Evolutionary conservation across 2,888 invertebrate genomes (phyloP), one percentile per base, ranked within the genome.

Genomic region (Escarpia spicata): DNA sequence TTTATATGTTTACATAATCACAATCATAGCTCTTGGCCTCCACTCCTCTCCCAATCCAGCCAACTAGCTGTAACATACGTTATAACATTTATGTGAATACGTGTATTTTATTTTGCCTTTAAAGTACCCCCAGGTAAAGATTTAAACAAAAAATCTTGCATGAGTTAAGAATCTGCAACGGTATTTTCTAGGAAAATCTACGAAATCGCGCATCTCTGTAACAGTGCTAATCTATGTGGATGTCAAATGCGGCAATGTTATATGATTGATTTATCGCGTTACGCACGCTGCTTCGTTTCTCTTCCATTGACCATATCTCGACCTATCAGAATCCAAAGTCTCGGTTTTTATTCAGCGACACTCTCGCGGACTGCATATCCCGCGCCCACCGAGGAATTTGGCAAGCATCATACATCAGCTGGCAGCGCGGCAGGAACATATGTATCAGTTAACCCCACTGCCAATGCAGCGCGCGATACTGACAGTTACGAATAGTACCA

Each of bases 401-500:
- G 75, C 75, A 75, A 26, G 75, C 26, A 6, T 75, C 75, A 75
- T 75, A 75, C 75, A 75, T 75, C 75, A 15, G 75, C 75, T 75
- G 75, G 75, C n/a, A 26, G n/a, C 75, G 75, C 4, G 19, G 75
- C n/a, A 19, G n/a, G 75, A 75, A n/a, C 75, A 75, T 6, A 75
- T 75, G 75, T 75, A 19, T 75, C n/a, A 26, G 75, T 75, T 75
- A 26, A 75, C 75, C 75, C 19, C 26, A n/a, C 3, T 75, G 75
- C 75, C 75, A 75, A 26, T 75, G 75, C 75, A 26, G 75, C 19
- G 75, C 75, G 75, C 75, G 75, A 75, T 75, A 75, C 75, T 75
- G 75, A 75, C 75, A 75, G 75, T 75, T 75, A 75, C 75, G 26
- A 75, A 75, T 26, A 75, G 75, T 75, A 75, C 75, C 75, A 75